These are phyloP conservation scores for Megalonaias nervosa DNA, from an alignment of 1,140 invertebrate genomes.

Conservation along the genomic window DNA sequence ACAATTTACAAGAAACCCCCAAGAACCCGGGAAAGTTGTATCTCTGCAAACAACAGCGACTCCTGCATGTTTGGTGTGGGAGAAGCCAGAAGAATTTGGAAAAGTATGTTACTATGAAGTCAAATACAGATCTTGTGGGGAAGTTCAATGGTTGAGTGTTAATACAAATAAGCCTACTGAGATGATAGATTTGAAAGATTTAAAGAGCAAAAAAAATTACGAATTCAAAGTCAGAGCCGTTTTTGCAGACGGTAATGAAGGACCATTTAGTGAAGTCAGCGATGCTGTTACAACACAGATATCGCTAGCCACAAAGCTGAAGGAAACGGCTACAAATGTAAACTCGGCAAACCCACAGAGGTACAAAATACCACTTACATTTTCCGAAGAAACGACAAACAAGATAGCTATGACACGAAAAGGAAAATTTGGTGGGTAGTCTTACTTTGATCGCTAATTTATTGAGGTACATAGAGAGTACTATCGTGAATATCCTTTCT, in stretches of 20 bases:
- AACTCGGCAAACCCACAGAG: not conserved
- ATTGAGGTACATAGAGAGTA: too few species aligned
- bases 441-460: too few species aligned
- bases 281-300: not conserved
- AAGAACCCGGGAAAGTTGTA: not conserved
- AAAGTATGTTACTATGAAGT: conserved; percentile 1
- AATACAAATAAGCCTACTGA: not conserved
- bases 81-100: not conserved
- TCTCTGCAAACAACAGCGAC: not conserved
- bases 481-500: too few species aligned
- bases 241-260: conserved; percentile 1
- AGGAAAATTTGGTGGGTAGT: not conserved
- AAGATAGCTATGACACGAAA: conserved; percentile 3
- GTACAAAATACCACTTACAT: not conserved
- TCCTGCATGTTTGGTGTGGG: not conserved
- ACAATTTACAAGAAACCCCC: not conserved
- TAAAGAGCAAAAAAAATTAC: not conserved
- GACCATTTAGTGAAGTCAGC: conserved; percentile 5
- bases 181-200: not conserved
- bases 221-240: conserved; percentile 3
- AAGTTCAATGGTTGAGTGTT: not conserved
- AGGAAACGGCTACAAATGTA: not conserved
- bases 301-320: not conserved
- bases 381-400: not conserved
- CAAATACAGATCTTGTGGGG: not conserved